These are phyloP conservation scores for Euplexia lucipara DNA, from an alignment of 2,888 invertebrate species.

Conservation along the genomic window DNA sequence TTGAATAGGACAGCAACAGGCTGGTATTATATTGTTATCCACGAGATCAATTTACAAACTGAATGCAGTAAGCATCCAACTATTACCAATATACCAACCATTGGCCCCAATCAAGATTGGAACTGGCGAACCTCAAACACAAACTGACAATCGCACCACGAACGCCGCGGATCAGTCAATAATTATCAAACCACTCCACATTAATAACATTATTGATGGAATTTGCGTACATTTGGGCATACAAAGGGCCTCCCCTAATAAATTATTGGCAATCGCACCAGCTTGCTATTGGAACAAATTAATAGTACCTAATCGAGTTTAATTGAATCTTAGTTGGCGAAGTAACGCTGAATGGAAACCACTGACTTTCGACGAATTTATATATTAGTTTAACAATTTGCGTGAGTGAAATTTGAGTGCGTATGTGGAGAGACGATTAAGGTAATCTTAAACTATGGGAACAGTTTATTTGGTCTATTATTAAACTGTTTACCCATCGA, in stretches of 20 bases:
- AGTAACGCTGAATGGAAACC: constrained; percentile 70
- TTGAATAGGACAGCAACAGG: no score
- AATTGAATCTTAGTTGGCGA: constrained; percentile 77
- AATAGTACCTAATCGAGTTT: constrained; percentile 73
- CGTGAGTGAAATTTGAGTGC: constrained; percentile 67
- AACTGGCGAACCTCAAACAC: constrained; percentile 20
- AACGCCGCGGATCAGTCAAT: constrained; percentile 59
- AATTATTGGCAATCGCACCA: constrained; percentile 69
- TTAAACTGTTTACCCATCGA: constrained; percentile 8
- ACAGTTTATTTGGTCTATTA: not conserved
- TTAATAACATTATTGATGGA: constrained; percentile 70
- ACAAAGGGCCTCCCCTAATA: constrained; percentile 66
- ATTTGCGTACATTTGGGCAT: constrained; percentile 67
- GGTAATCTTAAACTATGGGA: constrained; percentile 14
- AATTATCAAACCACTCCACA: constrained; percentile 66
- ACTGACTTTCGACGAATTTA: constrained; percentile 78
- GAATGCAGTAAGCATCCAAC: not conserved
- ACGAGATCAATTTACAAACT: not conserved
- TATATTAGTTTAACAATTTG: constrained; percentile 80
- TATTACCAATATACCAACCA: constrained; percentile 6
- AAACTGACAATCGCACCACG: constrained; percentile 36
- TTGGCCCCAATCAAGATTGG: constrained; percentile 11
- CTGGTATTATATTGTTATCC: no score
- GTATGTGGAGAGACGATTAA: constrained; percentile 57
- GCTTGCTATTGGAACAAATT: constrained; percentile 73